A percentile compares a stretch with the other conserved stretches of the same genome.
phyloP scores from a whole-genome alignment of 2,888 invertebrate genomes.

The Aleiodes testaceus region DNA sequence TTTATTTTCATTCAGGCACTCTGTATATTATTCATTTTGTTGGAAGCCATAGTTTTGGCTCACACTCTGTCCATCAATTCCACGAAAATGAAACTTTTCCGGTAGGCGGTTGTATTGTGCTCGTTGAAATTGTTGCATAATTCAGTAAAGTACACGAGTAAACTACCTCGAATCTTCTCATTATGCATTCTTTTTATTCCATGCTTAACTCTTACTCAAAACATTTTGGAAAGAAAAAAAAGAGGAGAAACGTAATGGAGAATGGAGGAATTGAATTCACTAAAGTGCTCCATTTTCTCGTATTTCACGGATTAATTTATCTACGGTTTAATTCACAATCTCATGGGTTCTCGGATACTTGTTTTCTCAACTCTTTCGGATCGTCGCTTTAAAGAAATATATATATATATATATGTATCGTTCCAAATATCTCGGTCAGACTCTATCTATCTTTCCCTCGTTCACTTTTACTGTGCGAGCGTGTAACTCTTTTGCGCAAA shows the following conservation, averaged over 20 bases:
- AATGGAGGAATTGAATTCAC: slow-evolving; percentile 4
- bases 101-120: slow-evolving; percentile 50
- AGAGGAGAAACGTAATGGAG: background rate
- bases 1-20: background rate
- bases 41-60: slow-evolving; percentile 5
- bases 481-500: slow-evolving; percentile 32
- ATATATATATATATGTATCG: slow-evolving; percentile 29
- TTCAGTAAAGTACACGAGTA: slow-evolving; percentile 5
- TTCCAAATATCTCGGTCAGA: slow-evolving; percentile 33
- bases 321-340: slow-evolving; percentile 29
- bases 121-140: slow-evolving; percentile 41
- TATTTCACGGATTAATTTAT: slow-evolving; percentile 31
- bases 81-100: slow-evolving; percentile 59
- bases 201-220: slow-evolving; percentile 19
- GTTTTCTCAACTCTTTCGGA: slow-evolving; percentile 27
- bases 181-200: slow-evolving; percentile 2
- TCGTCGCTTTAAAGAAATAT: slow-evolving; percentile 21
- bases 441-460: slow-evolving; percentile 17
- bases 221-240: background rate
- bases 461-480: slow-evolving; percentile 25
- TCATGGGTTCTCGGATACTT: slow-evolving; percentile 24
- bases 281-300: slow-evolving; percentile 22
- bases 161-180: slow-evolving; percentile 32
- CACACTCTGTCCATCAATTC: slow-evolving; percentile 44
- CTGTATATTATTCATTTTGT: slow-evolving; percentile 25